phyloP scores from a whole-genome alignment of 2,113 vertebrate genomes.

The Girardinichthys multiradiatus region DNA sequence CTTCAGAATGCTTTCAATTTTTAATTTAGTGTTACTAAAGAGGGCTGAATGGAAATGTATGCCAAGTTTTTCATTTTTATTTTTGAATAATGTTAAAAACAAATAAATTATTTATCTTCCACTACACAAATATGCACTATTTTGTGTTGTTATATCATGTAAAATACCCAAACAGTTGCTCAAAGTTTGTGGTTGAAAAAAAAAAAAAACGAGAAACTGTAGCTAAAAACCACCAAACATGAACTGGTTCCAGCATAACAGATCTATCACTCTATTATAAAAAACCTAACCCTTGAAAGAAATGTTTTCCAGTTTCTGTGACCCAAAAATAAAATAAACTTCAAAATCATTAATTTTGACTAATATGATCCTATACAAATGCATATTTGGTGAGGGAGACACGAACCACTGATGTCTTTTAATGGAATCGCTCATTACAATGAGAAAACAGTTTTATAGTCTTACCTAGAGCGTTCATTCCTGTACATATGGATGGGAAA shows the following conservation, averaged over 20 bases:
- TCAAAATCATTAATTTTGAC: neutral
- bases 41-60: no score
- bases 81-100: neutral
- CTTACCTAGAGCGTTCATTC: conserved; percentile 29
- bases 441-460: neutral
- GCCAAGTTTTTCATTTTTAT: no score
- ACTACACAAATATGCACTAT: neutral
- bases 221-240: no score
- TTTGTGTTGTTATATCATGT: neutral
- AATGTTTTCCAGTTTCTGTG: no score
- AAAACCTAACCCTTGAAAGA: neutral
- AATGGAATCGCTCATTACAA: neutral
- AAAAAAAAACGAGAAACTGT: no score
- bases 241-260: no score
- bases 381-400: neutral
- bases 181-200: no score
- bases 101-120: neutral
- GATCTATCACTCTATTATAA: neutral
- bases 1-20: no score
- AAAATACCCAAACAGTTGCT: no score
- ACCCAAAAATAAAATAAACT: neutral
- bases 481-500: conserved; percentile 3
- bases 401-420: neutral
- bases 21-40: no score
- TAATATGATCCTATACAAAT: neutral